Evolutionary conservation across 2,113 vertebrate genomes (phyloP).

Genomic region (Campylomormyrus tamandua): DNA sequence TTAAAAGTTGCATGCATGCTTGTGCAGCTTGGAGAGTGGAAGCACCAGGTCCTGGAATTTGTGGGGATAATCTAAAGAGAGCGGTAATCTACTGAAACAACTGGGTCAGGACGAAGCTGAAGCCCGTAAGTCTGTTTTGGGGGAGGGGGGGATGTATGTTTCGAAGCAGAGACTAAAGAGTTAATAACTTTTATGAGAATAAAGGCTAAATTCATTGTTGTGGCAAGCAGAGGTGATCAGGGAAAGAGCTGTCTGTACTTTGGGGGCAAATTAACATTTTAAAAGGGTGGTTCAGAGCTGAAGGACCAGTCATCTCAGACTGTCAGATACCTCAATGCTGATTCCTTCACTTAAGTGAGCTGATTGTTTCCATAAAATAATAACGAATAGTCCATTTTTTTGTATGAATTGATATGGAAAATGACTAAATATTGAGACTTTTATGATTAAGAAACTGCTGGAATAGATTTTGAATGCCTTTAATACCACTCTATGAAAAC

Average conservation of each 20-base stretch:
- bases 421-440: neutral
- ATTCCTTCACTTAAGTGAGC: neutral
- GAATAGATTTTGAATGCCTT: neutral
- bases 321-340: neutral
- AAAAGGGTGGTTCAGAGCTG: neutral
- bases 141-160: neutral
- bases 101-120: neutral
- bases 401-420: neutral
- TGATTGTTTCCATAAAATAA: neutral
- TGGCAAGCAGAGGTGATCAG: neutral
- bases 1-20: neutral
- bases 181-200: neutral
- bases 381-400: neutral
- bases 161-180: neutral
- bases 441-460: neutral
- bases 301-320: neutral
- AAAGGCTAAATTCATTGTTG: neutral
- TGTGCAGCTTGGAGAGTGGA: neutral
- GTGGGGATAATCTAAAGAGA: neutral
- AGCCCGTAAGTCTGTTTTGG: neutral
- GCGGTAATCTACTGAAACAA: neutral
- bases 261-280: neutral
- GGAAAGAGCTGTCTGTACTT: neutral
- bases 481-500: neutral
- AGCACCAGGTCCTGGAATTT: neutral